A percentile compares a stretch with the other conserved stretches of the same genome.
Evolutionary conservation across 2,888 invertebrate species (phyloP).

Genomic region (Hydrotaea cyrtoneurina): DNA sequence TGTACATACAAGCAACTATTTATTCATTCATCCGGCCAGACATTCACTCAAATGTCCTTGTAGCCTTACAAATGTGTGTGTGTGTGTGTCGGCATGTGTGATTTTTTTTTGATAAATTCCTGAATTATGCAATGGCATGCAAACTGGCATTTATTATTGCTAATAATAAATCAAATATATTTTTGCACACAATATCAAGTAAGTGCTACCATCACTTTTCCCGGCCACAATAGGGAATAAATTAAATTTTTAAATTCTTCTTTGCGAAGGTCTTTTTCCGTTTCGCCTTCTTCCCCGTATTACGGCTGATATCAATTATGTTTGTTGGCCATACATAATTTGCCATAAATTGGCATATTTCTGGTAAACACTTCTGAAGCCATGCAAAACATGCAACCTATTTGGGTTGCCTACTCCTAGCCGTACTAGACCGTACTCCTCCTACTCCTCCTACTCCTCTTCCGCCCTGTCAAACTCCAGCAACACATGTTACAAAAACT

Average conservation of each 20-base stretch:
- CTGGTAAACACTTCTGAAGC: constrained; percentile 55
- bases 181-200: constrained; percentile 41
- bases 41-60: constrained; percentile 28
- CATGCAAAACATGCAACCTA: constrained; percentile 39
- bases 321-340: constrained; percentile 55
- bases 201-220: constrained; percentile 8
- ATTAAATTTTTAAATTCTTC: constrained; percentile 29
- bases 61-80: constrained; percentile 1
- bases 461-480: not conserved
- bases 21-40: not conserved
- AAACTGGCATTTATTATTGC: constrained; percentile 70
- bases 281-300: not conserved
- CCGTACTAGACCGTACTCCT: not conserved
- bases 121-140: constrained; percentile 70
- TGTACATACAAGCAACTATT: not conserved
- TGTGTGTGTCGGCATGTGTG: constrained; percentile 23
- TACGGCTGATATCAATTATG: constrained; percentile 48
- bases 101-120: constrained; percentile 65
- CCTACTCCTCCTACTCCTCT: not conserved
- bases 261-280: not conserved
- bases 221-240: not conserved
- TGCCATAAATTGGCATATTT: constrained; percentile 66
- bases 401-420: not conserved
- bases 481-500: constrained; percentile 51
- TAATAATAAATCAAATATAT: constrained; percentile 71